Evolutionary conservation across 2,888 invertebrate genomes (phyloP), one percentile per base, ranked within the genome.

Genomic region (Drosophila hamatofila): DNA sequence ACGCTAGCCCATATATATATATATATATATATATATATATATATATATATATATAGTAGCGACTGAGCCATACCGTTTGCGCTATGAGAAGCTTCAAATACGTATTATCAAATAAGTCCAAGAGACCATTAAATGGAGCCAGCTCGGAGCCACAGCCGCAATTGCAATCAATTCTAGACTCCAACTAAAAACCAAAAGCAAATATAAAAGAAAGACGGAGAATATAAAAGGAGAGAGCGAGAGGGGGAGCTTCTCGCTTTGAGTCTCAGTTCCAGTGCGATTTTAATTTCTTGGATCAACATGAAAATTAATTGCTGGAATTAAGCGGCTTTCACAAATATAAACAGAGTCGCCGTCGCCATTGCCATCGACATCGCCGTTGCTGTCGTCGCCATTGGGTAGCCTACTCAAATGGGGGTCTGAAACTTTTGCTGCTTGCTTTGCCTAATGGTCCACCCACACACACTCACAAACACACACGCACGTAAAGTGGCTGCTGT

Each of bases 271-370:
- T 75, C 60, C 60, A 79, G 72, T 81, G 83, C 72, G 77, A 91
- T 83, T 90, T 89, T 82, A 90, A 89, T 89, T 89, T 90, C 88
- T 88, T 76, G 83, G 87, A 91, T 90, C 84, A 91, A 86, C 87
- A 88, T 90, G 84, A 88, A 90, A 91, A 89, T 91, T 91, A 91
- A 91, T 91, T 90, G 90, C 81, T 87, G 85, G 89, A 89, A 91
- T 90, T 89, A 89, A 90, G 89, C 81, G 75, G 81, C 78, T 74
- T 74, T 78, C 52, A 61, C 80, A 77, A 85, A 82, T 78, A 80
- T 75, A 85, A 66, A 79, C 72, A 80, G 51, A 62, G 57, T 54
- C 42, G 51, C 51, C 42, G n/a, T 39, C 12, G 60, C 48, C 48
- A 11, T 33, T 3, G 49, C 44, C 11, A 21, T 41, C 21, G 60